Base-by-base conservation (phyloP, 1,140 invertebrate species). In the Bicyclus anynana region DNA sequence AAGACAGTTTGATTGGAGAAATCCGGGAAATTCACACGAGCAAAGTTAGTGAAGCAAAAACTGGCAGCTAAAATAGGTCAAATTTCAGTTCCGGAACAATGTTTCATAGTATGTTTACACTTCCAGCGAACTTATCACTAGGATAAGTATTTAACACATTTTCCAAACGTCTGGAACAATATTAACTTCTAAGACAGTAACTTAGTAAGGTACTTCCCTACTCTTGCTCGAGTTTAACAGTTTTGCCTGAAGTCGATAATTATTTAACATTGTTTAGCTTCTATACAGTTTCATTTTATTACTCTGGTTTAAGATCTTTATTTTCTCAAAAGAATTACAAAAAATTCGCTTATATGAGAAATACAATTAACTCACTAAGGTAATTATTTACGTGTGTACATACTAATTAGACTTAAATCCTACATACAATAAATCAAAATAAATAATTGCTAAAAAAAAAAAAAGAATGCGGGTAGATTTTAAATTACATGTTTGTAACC, bases 121-220 rank as follows among this genome's bases (percentile, higher is more conserved):
- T 10, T 29, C 17, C 26, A 21, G 35, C 40, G 23, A 53, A 53
- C 26, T 26, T 20, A 40, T 52, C n/a, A n/a, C n/a, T n/a, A n/a
- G n/a, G 51, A 38, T 53, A 59, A 40, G 27, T 59, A 26, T 49
- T 53, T 53, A 53, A 42, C 57, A 53, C 50, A 40, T 53, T 27
- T 48, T 21, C 17, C 18, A 29, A 54, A 46, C 16, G 40, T 23
- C 38, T 16, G 40, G 16, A 48, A 60, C 23, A 52, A 40, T 48
- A 17, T 40, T 59, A 46, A 47, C 13, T 16, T 40, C n/a, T 14
- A 10, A 17, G 29, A 33, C 29, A 33, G 29, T 12, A 33, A 33
- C 9, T 12, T 33, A 7, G 29, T 33, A 33, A n/a, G n/a, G n/a
- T n/a, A 33, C 29, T 23, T 23, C 23, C 2, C 9, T 33, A 27